Evolutionary conservation across 2,797 vertebrate genomes (phyloP).

Genomic region (Apodemus agrarius): DNA sequence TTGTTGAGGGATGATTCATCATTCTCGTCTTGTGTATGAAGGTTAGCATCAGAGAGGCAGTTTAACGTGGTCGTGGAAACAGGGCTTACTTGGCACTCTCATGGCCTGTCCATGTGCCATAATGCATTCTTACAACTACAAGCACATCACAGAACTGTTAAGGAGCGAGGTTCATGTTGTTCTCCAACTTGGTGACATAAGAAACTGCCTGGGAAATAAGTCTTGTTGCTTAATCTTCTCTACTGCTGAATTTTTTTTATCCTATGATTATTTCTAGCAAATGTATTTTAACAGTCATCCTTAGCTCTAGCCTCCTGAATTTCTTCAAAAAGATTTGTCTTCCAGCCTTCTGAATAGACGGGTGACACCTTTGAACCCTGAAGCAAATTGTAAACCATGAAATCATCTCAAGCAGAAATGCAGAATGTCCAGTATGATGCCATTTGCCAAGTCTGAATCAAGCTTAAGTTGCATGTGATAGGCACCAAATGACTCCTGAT

Average conservation of each 20-base stretch:
- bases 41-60: neutral
- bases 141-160: neutral
- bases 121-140: neutral
- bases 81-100: neutral
- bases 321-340: neutral
- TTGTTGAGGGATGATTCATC: neutral
- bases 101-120: fast-evolving
- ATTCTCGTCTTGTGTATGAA: neutral
- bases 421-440: neutral
- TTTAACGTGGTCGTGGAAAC: neutral
- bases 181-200: slow-evolving; percentile 10
- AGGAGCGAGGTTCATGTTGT: neutral
- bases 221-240: neutral
- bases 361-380: neutral
- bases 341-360: neutral
- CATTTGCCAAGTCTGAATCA: neutral
- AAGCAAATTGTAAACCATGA: neutral
- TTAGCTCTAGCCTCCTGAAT: neutral
- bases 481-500: neutral
- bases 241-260: neutral
- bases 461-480: neutral
- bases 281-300: neutral
- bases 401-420: neutral
- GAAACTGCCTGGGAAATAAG: neutral
- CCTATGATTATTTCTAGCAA: neutral